Base-by-base conservation (phyloP, 1,140 invertebrate species). In the Musca domestica region DNA sequence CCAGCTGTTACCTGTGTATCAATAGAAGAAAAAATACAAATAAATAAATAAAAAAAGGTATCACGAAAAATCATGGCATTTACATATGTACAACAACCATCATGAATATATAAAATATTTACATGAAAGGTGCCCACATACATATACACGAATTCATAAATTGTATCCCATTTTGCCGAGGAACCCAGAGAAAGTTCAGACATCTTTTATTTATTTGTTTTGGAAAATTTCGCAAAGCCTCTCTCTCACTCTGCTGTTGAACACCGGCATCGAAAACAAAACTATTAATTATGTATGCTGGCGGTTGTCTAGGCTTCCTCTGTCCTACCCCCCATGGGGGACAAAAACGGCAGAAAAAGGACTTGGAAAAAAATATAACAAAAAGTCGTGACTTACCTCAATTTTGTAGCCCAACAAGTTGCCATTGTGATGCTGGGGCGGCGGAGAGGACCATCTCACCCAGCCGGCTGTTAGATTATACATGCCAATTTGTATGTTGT, bases 351-450 rank as follows among this genome's bases (percentile, higher is more conserved):
- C n/a, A 41, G 6, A 2, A 41, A 41, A 41, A 52, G 19, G 51
- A 20, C 17, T 23, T n/a, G n/a, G n/a, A 4, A 49, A 10, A 14
- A 20, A 49, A 10, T 9, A 27, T 17, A n/a, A 19, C 17, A 30
- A n/a, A 54, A 54, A 56, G 17, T 17, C 22, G 20, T 4, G n/a
- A 64, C 56, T 69, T 69, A 74, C 73, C 70, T 82, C 80, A 25
- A 94, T 91, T 84, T 92, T 91, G 74, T 95, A 95, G 56, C 93
- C 93, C 68, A 89, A 84, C 4, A 95, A 83, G 73, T 91, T 84
- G 54, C 94, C 94, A 83, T 95, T 95, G 72, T 92, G 88, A 69
- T 93, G 89, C 68, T 88, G 87, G 23, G 88, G 86, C 1, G 90
- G 88, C 2, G 94, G 94, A 1, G 93, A 88, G 14, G 88, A 86